Percentiles rank a stretch among this genome's conserved stretches.
Conservation (phyloP, 2,113 vertebrate genomes). For the Myxocyprinus asiaticus region DNA sequence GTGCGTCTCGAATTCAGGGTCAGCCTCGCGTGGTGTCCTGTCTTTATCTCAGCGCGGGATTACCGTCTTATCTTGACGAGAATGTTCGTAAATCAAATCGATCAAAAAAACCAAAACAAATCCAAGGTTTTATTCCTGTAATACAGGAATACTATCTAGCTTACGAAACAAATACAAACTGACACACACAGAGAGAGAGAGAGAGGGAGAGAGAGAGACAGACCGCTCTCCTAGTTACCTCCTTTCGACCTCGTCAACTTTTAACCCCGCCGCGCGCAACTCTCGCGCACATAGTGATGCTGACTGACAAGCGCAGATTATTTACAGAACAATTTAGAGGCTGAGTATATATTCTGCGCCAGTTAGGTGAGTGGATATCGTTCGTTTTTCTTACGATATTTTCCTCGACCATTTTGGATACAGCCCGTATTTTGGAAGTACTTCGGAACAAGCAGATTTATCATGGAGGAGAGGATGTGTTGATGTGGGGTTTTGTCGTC, state of each 20-base stretch:
- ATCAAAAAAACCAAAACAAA: too few relatives aligned
- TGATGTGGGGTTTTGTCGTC: background rate
- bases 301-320: conserved; percentile 52
- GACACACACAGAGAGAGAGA: background rate
- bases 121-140: too few relatives aligned
- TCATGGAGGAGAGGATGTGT: background rate
- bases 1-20: too few relatives aligned
- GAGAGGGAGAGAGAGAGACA: background rate
- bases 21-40: too few relatives aligned
- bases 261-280: conserved; percentile 57
- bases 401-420: background rate
- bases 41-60: too few relatives aligned
- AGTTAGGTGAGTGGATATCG: background rate
- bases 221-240: conserved; percentile 50
- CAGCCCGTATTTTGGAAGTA: background rate
- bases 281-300: conserved; percentile 49
- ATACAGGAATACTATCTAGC: too few relatives aligned
- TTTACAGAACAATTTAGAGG: conserved; percentile 61
- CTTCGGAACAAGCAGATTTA: background rate
- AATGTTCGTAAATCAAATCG: too few relatives aligned
- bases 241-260: conserved; percentile 63
- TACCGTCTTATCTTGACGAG: too few relatives aligned
- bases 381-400: background rate
- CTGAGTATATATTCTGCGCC: conserved; percentile 50
- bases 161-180: background rate